Evolutionary conservation across 1,140 invertebrate species (phyloP), one percentile per base, ranked within the genome.

Genomic region (Goniozus legneri): DNA sequence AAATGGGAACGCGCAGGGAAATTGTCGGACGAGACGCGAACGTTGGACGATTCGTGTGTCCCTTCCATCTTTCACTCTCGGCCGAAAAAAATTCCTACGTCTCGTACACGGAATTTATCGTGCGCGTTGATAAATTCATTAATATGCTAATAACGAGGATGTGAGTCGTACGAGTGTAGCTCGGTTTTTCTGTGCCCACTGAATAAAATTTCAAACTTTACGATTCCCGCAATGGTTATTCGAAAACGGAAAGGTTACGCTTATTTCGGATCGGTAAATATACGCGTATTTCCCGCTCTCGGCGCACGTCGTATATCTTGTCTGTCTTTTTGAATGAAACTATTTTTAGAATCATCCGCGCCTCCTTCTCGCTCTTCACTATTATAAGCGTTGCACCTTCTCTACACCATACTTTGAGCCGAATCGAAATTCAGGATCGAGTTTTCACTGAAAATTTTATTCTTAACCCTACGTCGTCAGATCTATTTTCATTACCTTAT

Each of bases 291-390:
- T 44, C 14, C 58, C 43, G 41, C 46, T 54, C 24, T 46, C 31
- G 46, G 37, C 46, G 48, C 41, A 34, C 43, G 39, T 43, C 47
- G 37, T 50, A 43, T 44, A 40, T 40, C 42, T 40, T 58, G 58
- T 44, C 46, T 38, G n/a, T 60, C 58, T 42, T 63, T 62, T 62
- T 63, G 60, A 63, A 63, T 63, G 60, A 56, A 37, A 63, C 50
- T 63, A 63, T 61, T 63, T 63, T 63, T 56, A 60, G 60, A 53
- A 44, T 44, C n/a, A n/a, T n/a, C n/a, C n/a, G 51, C 45, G 52
- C 56, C 59, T 63, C 61, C 60, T 62, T n/a, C n/a, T n/a, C n/a
- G n/a, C n/a, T n/a, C n/a, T n/a, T n/a, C n/a, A n/a, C n/a, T n/a
- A n/a, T n/a, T n/a, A n/a, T n/a, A n/a, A n/a, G n/a, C n/a, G n/a